Evolutionary conservation across 2,888 invertebrate genomes (phyloP), one percentile per base, ranked within the genome.

Genomic region (Andrena chrysosceles): DNA sequence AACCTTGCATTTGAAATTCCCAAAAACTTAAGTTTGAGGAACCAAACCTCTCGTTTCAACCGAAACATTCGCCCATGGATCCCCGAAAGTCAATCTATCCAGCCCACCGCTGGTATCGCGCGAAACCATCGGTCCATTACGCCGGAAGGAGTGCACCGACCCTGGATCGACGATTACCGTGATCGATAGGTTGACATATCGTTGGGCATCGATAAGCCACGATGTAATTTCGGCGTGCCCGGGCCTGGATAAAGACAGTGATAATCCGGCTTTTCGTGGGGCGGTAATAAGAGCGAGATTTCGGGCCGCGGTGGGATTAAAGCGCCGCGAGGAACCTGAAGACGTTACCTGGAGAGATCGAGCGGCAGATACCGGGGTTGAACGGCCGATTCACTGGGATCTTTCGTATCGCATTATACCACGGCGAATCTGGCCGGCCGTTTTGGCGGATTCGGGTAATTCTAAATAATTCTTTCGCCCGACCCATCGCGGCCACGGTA

Each of bases 111-210:
- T 13, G n/a, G 2, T 33, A 56, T 64, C 49, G 10, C 5, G n/a
- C 10, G 3, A 8, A 23, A 56, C 33, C 8, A 42, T 35, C 33
- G 66, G 26, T 35, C 35, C n/a, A 49, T 33, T 42, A 52, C 16
- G 35, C 42, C 29, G 4, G 7, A 26, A 23, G 31, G 23, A 26
- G 31, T n/a, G 49, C 16, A n/a, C n/a, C 49, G 52, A 56, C 73
- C n/a, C 54, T 29, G 60, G 63, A 77, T 42, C 62, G 4, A 56
- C 35, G 60, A 87, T 87, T 73, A 83, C 49, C 62, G 26, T 23
- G 67, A 84, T 85, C 79, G 74, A 82, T 66, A 54, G 80, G 84
- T 79, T 85, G 87, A 89, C 87, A 89, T 84, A 84, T 85, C 64
- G 77, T 72, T 66, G 77, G 31, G 48, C 63, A 82, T 85, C 81